These are phyloP conservation scores for Atrina japonica DNA, from an alignment of 2,888 invertebrate genomes.

Conservation along the genomic window DNA sequence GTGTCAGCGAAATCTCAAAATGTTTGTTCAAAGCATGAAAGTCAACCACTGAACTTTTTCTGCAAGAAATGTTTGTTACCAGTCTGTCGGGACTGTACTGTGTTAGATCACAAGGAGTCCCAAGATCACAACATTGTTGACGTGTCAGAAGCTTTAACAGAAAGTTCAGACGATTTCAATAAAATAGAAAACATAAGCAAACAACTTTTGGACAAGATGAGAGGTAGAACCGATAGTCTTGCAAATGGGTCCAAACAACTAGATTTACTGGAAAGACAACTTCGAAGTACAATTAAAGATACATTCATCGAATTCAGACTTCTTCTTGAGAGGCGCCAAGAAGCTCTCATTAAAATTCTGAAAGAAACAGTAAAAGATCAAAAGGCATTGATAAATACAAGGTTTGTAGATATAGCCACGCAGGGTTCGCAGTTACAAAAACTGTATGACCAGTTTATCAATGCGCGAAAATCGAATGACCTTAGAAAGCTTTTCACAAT, in stretches of 20 bases:
- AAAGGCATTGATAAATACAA: slow-evolving; percentile 66
- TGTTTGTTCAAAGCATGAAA: slow-evolving; percentile 71
- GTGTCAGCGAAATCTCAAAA: slow-evolving; percentile 70
- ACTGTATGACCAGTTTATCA: slow-evolving; percentile 65
- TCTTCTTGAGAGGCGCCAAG: slow-evolving; percentile 70
- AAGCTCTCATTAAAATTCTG: slow-evolving; percentile 65
- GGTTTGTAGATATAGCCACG: slow-evolving; percentile 69
- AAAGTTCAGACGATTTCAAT: slow-evolving; percentile 68
- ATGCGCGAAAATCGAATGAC: slow-evolving; percentile 67
- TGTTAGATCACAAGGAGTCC: slow-evolving; percentile 73
- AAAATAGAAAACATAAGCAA: slow-evolving; percentile 64
- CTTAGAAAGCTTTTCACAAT: slow-evolving; percentile 69
- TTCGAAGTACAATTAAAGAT: slow-evolving; percentile 69
- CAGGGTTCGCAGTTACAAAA: slow-evolving; percentile 70
- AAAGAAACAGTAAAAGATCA: slow-evolving; percentile 68
- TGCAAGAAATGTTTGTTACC: slow-evolving; percentile 71
- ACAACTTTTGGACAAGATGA: slow-evolving; percentile 67
- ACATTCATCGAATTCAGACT: slow-evolving; percentile 75
- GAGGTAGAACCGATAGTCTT: slow-evolving; percentile 64
- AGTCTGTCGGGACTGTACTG: slow-evolving; percentile 74
- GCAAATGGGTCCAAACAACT: slow-evolving; percentile 74
- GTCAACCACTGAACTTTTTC: slow-evolving; percentile 74
- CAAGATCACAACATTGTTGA: slow-evolving; percentile 72
- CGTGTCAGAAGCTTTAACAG: slow-evolving; percentile 66
- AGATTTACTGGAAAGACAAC: slow-evolving; percentile 69